Conservation (phyloP, 1,140 invertebrate genomes). For the Zaprionus africanus region DNA sequence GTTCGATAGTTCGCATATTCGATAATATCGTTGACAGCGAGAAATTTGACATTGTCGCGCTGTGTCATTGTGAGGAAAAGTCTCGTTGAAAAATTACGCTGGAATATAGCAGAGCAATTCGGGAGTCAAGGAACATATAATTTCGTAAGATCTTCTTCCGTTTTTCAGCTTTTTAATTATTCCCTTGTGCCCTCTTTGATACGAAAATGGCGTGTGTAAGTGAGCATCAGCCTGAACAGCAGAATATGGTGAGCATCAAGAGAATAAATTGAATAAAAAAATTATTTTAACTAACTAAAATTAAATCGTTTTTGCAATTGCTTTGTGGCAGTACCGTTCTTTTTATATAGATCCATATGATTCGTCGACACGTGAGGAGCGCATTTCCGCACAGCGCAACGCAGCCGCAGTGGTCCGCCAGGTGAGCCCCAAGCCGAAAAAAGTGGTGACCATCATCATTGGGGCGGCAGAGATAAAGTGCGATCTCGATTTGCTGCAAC, state of each 20-base stretch:
- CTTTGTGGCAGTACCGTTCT: neutral
- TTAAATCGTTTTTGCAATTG: neutral
- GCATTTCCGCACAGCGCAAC: neutral
- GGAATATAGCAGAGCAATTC: neutral
- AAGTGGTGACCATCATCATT: constrained; percentile 32
- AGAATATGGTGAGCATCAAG: neutral
- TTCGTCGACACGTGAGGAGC: neutral
- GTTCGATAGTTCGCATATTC: too few relatives aligned
- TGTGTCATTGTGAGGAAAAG: neutral
- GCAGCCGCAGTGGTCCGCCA: neutral
- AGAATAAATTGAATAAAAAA: too few relatives aligned
- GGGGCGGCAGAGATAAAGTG: constrained; percentile 11
- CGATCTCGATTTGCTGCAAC: constrained; percentile 31
- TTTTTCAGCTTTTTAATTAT: neutral
- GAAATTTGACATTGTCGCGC: neutral
- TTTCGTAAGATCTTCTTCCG: neutral
- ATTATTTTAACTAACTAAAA: too few relatives aligned
- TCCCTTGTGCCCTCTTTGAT: neutral
- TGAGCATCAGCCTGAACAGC: neutral
- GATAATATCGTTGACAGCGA: neutral
- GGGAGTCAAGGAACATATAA: neutral
- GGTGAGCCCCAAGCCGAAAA: neutral
- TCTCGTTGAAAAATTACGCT: neutral
- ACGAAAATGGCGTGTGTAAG: neutral
- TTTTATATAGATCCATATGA: neutral